These are phyloP conservation scores for Meloidogyne floridensis DNA, from an alignment of 1,140 invertebrate species.

Conservation along the genomic window DNA sequence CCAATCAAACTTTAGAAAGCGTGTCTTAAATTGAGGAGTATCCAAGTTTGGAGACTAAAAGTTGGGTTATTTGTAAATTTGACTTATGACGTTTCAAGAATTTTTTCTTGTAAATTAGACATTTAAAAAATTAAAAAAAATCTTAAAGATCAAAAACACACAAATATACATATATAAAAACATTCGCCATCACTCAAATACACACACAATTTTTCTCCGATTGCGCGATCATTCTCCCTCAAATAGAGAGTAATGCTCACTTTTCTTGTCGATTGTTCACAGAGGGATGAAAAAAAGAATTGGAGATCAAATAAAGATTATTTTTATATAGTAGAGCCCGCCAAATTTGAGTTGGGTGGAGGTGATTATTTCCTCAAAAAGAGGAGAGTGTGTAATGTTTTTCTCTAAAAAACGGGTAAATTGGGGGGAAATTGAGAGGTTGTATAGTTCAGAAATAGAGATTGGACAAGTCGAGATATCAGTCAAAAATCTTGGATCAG, in stretches of 20 bases:
- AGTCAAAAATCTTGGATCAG: too few relatives aligned
- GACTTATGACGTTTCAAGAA: too few relatives aligned
- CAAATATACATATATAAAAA: too few relatives aligned
- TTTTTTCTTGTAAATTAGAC: too few relatives aligned
- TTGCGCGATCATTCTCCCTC: conserved; percentile 5
- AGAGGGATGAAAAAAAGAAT: neutral
- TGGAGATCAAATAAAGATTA: conserved; percentile 7
- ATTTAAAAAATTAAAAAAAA: too few relatives aligned
- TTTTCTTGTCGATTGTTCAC: conserved; percentile 1
- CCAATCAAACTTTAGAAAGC: too few relatives aligned
- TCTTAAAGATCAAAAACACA: too few relatives aligned
- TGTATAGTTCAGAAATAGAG: neutral
- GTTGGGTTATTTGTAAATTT: too few relatives aligned
- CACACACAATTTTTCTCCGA: neutral
- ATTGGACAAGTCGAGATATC: too few relatives aligned
- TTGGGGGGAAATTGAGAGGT: neutral
- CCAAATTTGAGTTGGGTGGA: neutral
- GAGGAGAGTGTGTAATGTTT: neutral
- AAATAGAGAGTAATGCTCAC: neutral
- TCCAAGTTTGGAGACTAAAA: too few relatives aligned
- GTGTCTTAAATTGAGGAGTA: too few relatives aligned
- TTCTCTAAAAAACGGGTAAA: neutral
- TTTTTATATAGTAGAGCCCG: neutral
- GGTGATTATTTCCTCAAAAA: neutral
- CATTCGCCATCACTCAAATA: neutral